Base-by-base conservation (phyloP, 2,797 vertebrate species). In the Tamandua tetradactyla region DNA sequence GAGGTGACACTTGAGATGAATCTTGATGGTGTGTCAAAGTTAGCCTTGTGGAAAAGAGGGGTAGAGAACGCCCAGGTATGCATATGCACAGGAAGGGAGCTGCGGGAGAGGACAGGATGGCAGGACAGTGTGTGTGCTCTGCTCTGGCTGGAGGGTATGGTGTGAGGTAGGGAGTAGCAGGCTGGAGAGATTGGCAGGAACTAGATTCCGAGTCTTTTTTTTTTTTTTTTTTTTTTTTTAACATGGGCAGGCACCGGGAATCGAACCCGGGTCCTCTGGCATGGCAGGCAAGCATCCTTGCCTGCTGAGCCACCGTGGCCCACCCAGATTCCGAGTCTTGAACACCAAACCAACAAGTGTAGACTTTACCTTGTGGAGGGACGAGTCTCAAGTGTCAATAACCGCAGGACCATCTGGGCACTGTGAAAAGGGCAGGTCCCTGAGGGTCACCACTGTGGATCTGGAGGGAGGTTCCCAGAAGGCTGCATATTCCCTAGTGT, bases 31-130 rank as follows among this genome's bases (percentile, higher is more conserved):
- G 18, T 55, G 52, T 55, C 18, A 6, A 17, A 52, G 49, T 15
- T 52, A 75, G 61, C 3, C 8, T 6, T 35, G 11, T 47, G 68
- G 23, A 40, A 61, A 57, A 52, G 49, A 68, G 12, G 25, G 47
- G 61, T n/a, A 18, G 20, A 40, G 25, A 37, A 25, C 35, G 5
- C 27, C 13, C 10, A 22, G 7, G 35, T 9, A 52, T 32, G 27
- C 97, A 99, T 98, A 95, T 98, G 98, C 95, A 99, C 98, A 37
- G 98, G 98, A 97, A 98, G 98, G 96, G 95, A 98, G 98, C 6
- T 1, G 9, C 49, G 22, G 1, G 42, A 9, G 14, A 30, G 23
- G 0, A 6, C 32, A 23, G 44, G 10, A 23, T 27, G 8, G 7
- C 2, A 23, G 40, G 68, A 59, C 42, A 12, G 25, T 20, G 37